Evolutionary conservation across 2,113 vertebrate species (phyloP), one percentile per base, ranked within the genome.

Genomic region (Phrynocephalus versicolor): DNA sequence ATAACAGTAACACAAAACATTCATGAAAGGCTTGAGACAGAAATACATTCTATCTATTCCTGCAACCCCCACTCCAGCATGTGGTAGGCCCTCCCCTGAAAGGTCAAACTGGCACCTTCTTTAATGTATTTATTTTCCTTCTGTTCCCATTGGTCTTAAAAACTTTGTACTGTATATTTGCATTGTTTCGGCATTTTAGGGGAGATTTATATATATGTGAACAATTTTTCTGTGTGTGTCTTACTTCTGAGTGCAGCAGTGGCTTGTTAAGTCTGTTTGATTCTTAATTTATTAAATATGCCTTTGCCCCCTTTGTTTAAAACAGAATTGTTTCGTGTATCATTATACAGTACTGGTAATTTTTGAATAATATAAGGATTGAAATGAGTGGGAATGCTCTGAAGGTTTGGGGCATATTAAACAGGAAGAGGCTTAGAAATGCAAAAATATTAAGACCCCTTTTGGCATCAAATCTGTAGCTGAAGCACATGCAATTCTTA

Each of bases 11-110:
- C n/a, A 85, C 39, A 55, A 86, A n/a, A 37, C 39, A 37, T 27
- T 62, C 69, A 84, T 58, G 79, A 51, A 85, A 60, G 8, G 79
- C 30, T 83, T 37, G 79, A 55, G 67, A 72, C 35, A 55, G n/a
- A 55, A 87, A 88, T 84, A 23, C 14, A 80, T 65, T 45, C 58
- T 79, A 27, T 30, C 45, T 33, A 67, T 51, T 51, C 45, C 45
- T 51, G 45, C 45, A 16, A 65, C 16, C 78, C 25, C 25, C 60
- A 9, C 6, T 12, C 39, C 39, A 37, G 27, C 23, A 10, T 3
- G 3, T 27, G 25, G 37, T 64, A 41, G 41, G 13, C 39, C 9
- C 58, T 80, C 62, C 10, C 15, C 37, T 45, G 39, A 80, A 58
- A 10, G 37, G 15, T 30, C 39, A 33, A 12, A 10, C 25, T 74